phyloP scores from a whole-genome alignment of 2,797 vertebrate genomes.

The Lerista edwardsae region DNA sequence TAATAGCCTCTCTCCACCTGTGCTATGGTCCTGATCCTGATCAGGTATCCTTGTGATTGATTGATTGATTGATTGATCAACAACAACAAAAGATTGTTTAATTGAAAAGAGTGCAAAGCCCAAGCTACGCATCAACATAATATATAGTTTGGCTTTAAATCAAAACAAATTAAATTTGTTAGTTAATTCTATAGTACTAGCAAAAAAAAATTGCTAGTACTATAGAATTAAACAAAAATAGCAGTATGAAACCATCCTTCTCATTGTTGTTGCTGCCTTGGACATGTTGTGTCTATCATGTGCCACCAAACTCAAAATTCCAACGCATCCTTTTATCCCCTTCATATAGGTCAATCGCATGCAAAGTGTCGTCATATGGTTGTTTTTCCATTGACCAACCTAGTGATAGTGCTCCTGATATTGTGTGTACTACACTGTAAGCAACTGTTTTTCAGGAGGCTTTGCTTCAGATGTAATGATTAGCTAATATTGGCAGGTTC shows the following conservation, averaged over 20 bases:
- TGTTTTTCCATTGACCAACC: not conserved
- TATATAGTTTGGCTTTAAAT: too few relatives aligned
- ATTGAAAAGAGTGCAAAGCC: too few relatives aligned
- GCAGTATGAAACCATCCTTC: not conserved
- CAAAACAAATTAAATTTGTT: too few relatives aligned
- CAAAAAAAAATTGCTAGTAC: not conserved
- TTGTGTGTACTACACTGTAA: too few relatives aligned
- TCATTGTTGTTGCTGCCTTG: not conserved
- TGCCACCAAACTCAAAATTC: not conserved
- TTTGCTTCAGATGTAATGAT: not conserved
- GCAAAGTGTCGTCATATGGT: not conserved
- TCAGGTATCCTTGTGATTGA: too few relatives aligned
- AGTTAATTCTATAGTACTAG: too few relatives aligned
- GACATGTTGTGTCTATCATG: not conserved
- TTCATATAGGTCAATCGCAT: too few relatives aligned
- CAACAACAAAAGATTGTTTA: too few relatives aligned
- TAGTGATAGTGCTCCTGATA: not conserved
- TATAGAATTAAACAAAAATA: not conserved
- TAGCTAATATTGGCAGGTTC: not conserved
- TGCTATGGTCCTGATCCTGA: too few relatives aligned
- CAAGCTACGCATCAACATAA: too few relatives aligned
- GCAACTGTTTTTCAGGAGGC: not conserved
- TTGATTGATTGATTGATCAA: too few relatives aligned
- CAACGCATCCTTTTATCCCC: not conserved
- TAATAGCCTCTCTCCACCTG: too few relatives aligned